Evolutionary conservation across 2,113 vertebrate species (phyloP), one percentile per base, ranked within the genome.

Genomic region (Rhizomys pruinosus): DNA sequence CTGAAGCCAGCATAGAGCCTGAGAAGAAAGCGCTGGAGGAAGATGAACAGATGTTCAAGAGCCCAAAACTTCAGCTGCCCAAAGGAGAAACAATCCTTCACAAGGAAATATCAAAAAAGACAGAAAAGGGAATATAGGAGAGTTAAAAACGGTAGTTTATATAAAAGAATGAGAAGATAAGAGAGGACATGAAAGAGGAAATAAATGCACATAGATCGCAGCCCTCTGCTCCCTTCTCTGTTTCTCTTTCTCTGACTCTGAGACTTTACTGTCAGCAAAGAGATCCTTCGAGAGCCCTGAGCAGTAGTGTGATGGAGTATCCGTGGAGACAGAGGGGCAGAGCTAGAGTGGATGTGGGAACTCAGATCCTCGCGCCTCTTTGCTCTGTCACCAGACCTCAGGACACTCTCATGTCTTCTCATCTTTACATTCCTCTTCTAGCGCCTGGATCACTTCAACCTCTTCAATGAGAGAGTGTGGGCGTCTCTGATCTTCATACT

Each of bases 271-370:
- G 7, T 23, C 27, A 57, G 10, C 4, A 1, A 69, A 32, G 20
- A 27, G 16, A 17, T 52, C 29, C 4, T 27, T 25, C 23, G 0
- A 0, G 32, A n/a, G 6, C 37, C 44, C 1, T 39, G 19, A 32
- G 76, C 42, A 80, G 9, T 2, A 4, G 8, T 1, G 61, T 16
- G 78, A 37, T 4, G 25, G 22, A 16, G 23, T n/a, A 29, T 66
- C 74, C 74, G 57, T 66, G 47, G 42, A 22, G 15, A 74, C 42
- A 22, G 61, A 20, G 44, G 78, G 44, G 17, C 2, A 15, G 15
- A n/a, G 44, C 29, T 66, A 61, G n/a, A 27, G n/a, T 3, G 0
- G 29, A 55, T 47, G 64, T 29, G 44, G 57, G 32, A 37, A 71
- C 55, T 25, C 0, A 6, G 29, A 22, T 0, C 29, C 47, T 42